Evolutionary conservation across 2,888 invertebrate species (phyloP), one percentile per base, ranked within the genome.

Genomic region (Aphrophora alni): DNA sequence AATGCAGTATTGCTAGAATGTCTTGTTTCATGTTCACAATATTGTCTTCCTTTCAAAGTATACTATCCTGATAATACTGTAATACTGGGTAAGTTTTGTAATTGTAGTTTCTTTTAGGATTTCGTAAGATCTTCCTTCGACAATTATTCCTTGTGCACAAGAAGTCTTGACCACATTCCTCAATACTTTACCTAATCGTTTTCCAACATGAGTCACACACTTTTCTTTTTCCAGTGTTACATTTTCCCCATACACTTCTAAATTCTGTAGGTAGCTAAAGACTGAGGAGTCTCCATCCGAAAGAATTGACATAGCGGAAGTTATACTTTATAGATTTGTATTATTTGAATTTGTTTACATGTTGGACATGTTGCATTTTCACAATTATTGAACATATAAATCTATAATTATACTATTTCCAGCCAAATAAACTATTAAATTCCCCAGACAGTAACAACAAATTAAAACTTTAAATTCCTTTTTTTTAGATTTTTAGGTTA

Each of bases 231-330:
- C 7, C 3, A 27, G 14, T 28, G 17, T n/a, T 3, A 28, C 28
- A 27, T 25, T 28, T 26, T 14, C 3, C 12, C 73, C 73, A 73
- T 21, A 28, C 12, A 73, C 73, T 4, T 73, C 4, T 28, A 73
- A 17, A 33, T 21, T 73, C 14, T 27, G 28, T 27, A 73, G 28
- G 12, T 73, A 27, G 14, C 28, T 17, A 28, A 73, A 73, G 0
- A 73, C 73, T 3, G 25, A 27, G 17, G 38, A 73, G 21, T 73
- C 73, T n/a, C 73, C 28, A 28, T 73, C 73, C 68, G 68, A 68
- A 28, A 25, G 12, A 1, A 73, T 73, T 73, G 17, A n/a, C 14
- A 27, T 73, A 73, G 12, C 73, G 26, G 33, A 73, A 73, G 12
- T 73, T 73, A 27, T 33, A 73, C 7, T 27, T 25, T 10, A 17